Base-by-base conservation (phyloP, 2,888 invertebrate genomes). In the Erebia palarica region DNA sequence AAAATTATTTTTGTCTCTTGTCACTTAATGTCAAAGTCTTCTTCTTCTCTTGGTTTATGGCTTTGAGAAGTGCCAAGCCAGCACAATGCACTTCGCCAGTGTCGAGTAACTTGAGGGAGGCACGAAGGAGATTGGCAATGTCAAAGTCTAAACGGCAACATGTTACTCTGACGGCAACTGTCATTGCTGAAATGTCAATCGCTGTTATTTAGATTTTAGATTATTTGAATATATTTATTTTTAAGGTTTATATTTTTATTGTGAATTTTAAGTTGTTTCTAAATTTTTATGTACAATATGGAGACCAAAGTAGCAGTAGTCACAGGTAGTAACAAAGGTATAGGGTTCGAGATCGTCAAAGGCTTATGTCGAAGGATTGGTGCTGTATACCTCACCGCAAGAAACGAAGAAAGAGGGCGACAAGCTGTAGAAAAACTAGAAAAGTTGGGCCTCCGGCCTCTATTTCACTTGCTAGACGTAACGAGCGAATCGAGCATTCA, bases 401-500 rank as follows among this genome's bases (percentile, higher is more conserved):
- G 96, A 84, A 94, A 95, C 84, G 94, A 92, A 79, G 90, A 87
- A 63, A 90, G 95, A 78, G 96, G 96, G 58, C 82, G 90, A 81
- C 89, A 89, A 77, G 96, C 96, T 61, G 94, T 96, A 10, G 88
- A 94, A 76, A 90, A 94, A 76, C 87, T 96, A 65, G 94, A 95
- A 79, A 90, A 94, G 77, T 84, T 94, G 73, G 94, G 94, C 67
- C 88, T 94, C 42, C 89, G 92, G 74, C 94, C 95, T n/a, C 79
- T 93, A 73, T 97, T 95, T 83, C 96, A 96, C 84, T 94, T 95
- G 76, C 88, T 97, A 76, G 97, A 97, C 82, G 94, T 97, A 74
- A 95, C 94, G 65, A 93, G 95, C 79, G 91, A 94, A 78, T 86
- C 90, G 9, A 96, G 96, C 81, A 90, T 96, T 72, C 86, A 93